Evolutionary conservation across 2,888 invertebrate genomes (phyloP).

Genomic region (Nomada fabriciana): DNA sequence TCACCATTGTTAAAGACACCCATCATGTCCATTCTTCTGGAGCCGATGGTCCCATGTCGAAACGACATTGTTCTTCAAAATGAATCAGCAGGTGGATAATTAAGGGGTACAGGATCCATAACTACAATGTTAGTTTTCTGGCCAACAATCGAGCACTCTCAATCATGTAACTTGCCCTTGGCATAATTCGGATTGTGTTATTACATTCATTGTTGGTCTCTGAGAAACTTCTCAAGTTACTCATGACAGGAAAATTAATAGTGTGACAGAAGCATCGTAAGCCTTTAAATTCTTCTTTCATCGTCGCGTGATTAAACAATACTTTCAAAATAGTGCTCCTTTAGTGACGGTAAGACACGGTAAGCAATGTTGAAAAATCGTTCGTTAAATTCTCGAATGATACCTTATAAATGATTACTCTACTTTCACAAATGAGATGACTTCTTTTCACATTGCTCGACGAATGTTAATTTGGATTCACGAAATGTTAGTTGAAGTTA

Average conservation of each 20-base stretch:
- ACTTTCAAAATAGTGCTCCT: not conserved
- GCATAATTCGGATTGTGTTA: slow-evolving; percentile 63
- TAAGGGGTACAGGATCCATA: slow-evolving; percentile 45
- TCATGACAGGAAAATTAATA: slow-evolving; percentile 54
- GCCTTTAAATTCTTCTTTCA: not conserved
- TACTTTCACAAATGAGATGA: not conserved
- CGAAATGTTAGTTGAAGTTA: not conserved
- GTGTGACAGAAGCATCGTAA: slow-evolving; percentile 6
- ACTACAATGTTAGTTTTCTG: slow-evolving; percentile 54
- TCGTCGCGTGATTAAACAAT: slow-evolving; percentile 23
- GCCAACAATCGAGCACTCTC: slow-evolving; percentile 46
- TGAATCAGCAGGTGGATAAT: slow-evolving; percentile 31
- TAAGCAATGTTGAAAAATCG: not conserved
- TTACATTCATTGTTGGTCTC: slow-evolving; percentile 64
- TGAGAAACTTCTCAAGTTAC: slow-evolving; percentile 64
- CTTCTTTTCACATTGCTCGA: not conserved
- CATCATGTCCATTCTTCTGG: not conserved
- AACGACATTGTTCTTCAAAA: slow-evolving; percentile 38
- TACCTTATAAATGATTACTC: not conserved
- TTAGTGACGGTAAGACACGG: not conserved
- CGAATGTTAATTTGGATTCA: not conserved
- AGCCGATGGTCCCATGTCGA: slow-evolving; percentile 31
- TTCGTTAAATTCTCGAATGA: not conserved
- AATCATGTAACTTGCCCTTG: slow-evolving; percentile 68
- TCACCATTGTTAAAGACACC: slow-evolving; percentile 8